A percentile compares a stretch with the other conserved stretches of the same genome.
Evolutionary conservation across 2,797 vertebrate genomes (phyloP).

Genomic region (Alcedo quadribrachys): DNA sequence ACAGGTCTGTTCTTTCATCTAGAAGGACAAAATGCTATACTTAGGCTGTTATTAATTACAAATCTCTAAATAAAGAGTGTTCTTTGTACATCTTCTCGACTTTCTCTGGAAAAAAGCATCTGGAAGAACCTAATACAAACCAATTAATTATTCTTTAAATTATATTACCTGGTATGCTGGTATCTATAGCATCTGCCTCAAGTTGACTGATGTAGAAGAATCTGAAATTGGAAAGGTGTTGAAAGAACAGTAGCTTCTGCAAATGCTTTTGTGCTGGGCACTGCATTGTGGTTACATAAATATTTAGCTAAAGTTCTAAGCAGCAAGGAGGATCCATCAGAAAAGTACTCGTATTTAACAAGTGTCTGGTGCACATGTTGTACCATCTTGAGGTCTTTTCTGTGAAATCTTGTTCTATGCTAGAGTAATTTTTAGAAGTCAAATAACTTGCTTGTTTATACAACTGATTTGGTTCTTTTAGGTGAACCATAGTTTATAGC

Average conservation of each 20-base stretch:
- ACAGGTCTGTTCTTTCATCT: slow-evolving; percentile 6
- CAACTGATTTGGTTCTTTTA: neutral
- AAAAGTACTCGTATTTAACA: neutral
- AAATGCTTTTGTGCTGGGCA: neutral
- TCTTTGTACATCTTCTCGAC: neutral
- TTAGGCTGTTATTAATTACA: neutral
- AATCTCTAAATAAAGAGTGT: neutral
- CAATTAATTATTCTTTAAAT: neutral
- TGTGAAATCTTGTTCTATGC: neutral
- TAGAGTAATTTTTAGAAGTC: neutral
- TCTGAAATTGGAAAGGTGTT: neutral
- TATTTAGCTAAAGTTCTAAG: neutral
- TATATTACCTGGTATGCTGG: neutral
- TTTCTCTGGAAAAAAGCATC: neutral
- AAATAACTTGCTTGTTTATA: neutral
- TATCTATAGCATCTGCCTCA: neutral
- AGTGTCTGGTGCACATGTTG: neutral
- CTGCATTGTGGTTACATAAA: neutral
- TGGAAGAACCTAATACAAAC: neutral
- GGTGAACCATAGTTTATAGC: neutral
- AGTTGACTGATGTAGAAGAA: neutral
- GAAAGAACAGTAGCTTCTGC: neutral
- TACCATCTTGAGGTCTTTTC: neutral
- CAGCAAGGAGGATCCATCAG: neutral
- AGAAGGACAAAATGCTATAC: neutral